phyloP scores from a whole-genome alignment of 92 coral and sea anemone species.

The Umimayanthus chanpuru region DNA sequence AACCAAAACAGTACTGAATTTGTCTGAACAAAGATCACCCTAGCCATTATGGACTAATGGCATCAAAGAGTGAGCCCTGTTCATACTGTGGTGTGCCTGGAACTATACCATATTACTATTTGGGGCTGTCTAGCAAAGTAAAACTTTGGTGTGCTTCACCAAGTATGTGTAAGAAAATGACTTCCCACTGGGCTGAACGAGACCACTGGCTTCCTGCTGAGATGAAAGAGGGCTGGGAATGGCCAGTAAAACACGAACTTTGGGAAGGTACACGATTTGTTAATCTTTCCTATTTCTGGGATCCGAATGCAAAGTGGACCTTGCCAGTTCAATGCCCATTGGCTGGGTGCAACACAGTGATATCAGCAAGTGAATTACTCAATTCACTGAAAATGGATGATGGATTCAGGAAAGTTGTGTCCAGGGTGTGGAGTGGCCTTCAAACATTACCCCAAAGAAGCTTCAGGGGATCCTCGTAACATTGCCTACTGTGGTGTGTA shows the following conservation, averaged over 20 bases:
- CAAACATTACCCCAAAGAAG: slow-evolving; percentile 36
- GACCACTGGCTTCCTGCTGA: slow-evolving; percentile 56
- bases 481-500: slow-evolving; percentile 57
- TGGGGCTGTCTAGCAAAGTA: slow-evolving; percentile 28
- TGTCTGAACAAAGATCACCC: slow-evolving; percentile 56
- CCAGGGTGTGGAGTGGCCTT: slow-evolving; percentile 49
- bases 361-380: slow-evolving; percentile 50
- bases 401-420: slow-evolving; percentile 43
- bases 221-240: slow-evolving; percentile 47
- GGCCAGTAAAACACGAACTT: slow-evolving; percentile 36
- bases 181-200: slow-evolving; percentile 44
- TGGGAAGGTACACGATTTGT: slow-evolving; percentile 62
- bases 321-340: slow-evolving; percentile 56
- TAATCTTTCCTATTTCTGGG: slow-evolving; percentile 56
- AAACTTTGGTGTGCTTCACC: slow-evolving; percentile 45
- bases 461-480: slow-evolving; percentile 61
- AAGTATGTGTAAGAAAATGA: slow-evolving; percentile 53
- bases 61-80: slow-evolving; percentile 32
- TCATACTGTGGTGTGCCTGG: slow-evolving; percentile 55
- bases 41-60: slow-evolving; percentile 48
- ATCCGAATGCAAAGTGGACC: slow-evolving; percentile 47
- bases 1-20: slow-evolving; percentile 54
- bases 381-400: slow-evolving; percentile 52
- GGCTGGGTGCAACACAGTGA: slow-evolving; percentile 45
- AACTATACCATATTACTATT: slow-evolving; percentile 41